Evolutionary conservation across 1,140 invertebrate genomes (phyloP), one percentile per base, ranked within the genome.

Genomic region (Nephotettix cincticeps): DNA sequence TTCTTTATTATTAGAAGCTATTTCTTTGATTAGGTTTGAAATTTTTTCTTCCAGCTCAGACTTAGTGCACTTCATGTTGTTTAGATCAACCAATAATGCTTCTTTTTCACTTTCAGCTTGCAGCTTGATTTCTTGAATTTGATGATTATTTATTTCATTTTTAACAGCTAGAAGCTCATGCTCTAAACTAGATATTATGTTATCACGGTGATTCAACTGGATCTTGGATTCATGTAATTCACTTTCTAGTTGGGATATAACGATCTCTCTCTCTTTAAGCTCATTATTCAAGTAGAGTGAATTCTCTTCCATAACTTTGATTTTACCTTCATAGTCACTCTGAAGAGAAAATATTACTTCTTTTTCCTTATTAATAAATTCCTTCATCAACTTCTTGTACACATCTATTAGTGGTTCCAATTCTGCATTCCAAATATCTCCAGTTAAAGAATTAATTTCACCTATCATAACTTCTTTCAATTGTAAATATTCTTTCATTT

Each of bases 321-420:
- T 4, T 61, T 29, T 61, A 25, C 4, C n/a, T 29, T 61, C 56
- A 61, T 2, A 61, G 4, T 61, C 56, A 61, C n/a, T 61, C 28
- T 61, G 56, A 21, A 61, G 23, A 25, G 56, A 21, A 61, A 29
- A 25, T 27, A 61, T 61, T 1, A 61, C 56, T 61, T 61, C 56
- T 29, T 61, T 61, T 61, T 61, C 56, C 23, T 61, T 61, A 11
- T 14, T 27, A 2, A 61, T 6, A 27, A 61, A 61, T 29, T 61
- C 56, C 6, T 14, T 14, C 56, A 61, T 61, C 23, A 61, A 28
- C n/a, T 61, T 61, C 9, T 61, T 21, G 56, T 61, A 61, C 4
- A 61, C 56, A 27, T 61, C 25, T 27, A 29, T 61, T 4, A 61
- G 21, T 27, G 56, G 27, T 14, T 28, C 13, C 17, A 23, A 11